phyloP scores from a whole-genome alignment of 2,888 invertebrate genomes.

The Lapara coniferarum region DNA sequence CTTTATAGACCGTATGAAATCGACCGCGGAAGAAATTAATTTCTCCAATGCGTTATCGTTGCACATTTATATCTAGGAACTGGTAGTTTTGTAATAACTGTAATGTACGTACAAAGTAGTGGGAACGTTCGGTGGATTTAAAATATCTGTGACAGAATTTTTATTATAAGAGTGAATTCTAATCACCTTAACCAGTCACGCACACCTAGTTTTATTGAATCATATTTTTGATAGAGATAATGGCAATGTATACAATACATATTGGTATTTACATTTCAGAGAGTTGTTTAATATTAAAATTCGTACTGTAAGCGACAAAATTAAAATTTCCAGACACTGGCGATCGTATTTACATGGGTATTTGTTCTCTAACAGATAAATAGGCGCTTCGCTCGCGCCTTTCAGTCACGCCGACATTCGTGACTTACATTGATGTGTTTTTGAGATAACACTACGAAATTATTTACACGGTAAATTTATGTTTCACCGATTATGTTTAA shows the following conservation, averaged over 20 bases:
- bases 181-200: too few species aligned
- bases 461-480: slow-evolving; percentile 62
- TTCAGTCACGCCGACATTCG: slow-evolving; percentile 69
- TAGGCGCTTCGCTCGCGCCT: slow-evolving; percentile 55
- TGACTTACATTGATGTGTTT: slow-evolving; percentile 70
- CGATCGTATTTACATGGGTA: slow-evolving; percentile 48
- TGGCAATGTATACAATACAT: too few species aligned
- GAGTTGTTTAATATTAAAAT: too few species aligned
- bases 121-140: not conserved
- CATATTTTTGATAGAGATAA: too few species aligned
- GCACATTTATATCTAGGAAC: slow-evolving; percentile 38
- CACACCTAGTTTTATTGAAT: too few species aligned
- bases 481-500: slow-evolving; percentile 37
- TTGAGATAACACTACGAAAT: slow-evolving; percentile 67
- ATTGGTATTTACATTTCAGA: too few species aligned
- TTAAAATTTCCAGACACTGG: slow-evolving; percentile 26
- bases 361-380: slow-evolving; percentile 59
- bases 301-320: not conserved
- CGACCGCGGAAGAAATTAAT: slow-evolving; percentile 31
- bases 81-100: slow-evolving; percentile 2
- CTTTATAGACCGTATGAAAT: slow-evolving; percentile 40
- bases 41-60: slow-evolving; percentile 39
- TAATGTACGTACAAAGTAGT: not conserved
- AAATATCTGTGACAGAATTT: not conserved
- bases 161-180: too few species aligned